Percentiles rank a stretch among this genome's conserved stretches.
These are phyloP conservation scores for Coleophora deauratella DNA, from an alignment of 2,888 invertebrate species.

Conservation along the genomic window DNA sequence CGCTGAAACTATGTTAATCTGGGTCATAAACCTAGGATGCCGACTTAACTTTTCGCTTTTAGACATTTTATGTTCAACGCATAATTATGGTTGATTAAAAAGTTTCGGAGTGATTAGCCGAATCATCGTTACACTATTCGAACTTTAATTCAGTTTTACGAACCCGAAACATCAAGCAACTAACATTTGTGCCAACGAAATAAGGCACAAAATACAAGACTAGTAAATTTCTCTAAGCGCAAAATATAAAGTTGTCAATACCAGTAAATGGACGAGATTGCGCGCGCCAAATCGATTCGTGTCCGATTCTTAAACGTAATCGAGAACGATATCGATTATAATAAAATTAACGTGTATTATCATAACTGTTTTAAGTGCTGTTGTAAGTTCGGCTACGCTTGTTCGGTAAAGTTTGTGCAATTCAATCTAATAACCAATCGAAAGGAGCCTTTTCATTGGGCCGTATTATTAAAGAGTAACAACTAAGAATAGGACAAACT, in stretches of 20 bases:
- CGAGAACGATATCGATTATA: constrained; percentile 56
- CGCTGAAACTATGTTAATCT: constrained; percentile 6
- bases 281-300: constrained; percentile 50
- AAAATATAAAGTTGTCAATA: constrained; percentile 47
- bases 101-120: constrained; percentile 49
- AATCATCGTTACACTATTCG: constrained; percentile 30
- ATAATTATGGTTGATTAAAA: constrained; percentile 56
- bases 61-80: constrained; percentile 44
- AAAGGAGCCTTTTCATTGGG: too few relatives aligned
- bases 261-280: constrained; percentile 56
- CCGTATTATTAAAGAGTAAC: constrained; percentile 58
- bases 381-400: constrained; percentile 41
- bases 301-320: constrained; percentile 54
- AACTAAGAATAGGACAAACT: too few relatives aligned
- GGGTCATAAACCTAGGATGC: constrained; percentile 27
- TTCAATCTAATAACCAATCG: too few relatives aligned
- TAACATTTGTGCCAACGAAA: constrained; percentile 24
- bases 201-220: constrained; percentile 34
- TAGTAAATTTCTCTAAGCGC: constrained; percentile 34
- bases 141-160: too few relatives aligned
- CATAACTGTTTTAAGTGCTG: constrained; percentile 54
- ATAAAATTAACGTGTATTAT: constrained; percentile 57
- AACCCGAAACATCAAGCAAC: not conserved
- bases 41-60: constrained; percentile 33
- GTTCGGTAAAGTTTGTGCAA: constrained; percentile 50